These are phyloP conservation scores for Stenichneumon culpator DNA, from an alignment of 2,888 invertebrate species.

Conservation along the genomic window DNA sequence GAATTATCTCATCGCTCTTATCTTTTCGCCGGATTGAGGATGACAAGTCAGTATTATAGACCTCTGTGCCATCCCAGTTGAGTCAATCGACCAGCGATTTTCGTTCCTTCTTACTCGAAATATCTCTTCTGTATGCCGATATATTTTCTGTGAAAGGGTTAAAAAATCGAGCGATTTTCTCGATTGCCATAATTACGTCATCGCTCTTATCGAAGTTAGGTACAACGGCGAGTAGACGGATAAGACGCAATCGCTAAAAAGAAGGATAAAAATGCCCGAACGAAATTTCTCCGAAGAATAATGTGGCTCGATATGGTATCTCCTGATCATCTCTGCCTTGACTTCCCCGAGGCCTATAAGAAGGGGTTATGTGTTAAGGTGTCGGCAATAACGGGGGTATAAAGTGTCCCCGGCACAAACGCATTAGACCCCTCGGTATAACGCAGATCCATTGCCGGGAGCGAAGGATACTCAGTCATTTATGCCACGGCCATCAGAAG, in stretches of 20 bases:
- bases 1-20: too few relatives aligned
- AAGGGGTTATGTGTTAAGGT: slow-evolving; percentile 62
- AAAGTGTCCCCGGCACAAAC: slow-evolving; percentile 17
- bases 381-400: slow-evolving; percentile 51
- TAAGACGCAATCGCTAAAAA: not conserved
- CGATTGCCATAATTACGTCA: too few relatives aligned
- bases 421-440: slow-evolving; percentile 43
- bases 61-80: too few relatives aligned
- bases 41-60: too few relatives aligned
- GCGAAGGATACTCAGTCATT: slow-evolving; percentile 55
- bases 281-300: slow-evolving; percentile 31
- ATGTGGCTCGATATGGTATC: slow-evolving; percentile 19
- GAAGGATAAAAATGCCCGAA: slow-evolving; percentile 21
- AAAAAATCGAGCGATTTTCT: too few relatives aligned
- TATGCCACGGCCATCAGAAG: slow-evolving; percentile 36
- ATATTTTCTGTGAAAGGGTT: too few relatives aligned
- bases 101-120: too few relatives aligned
- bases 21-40: too few relatives aligned
- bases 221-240: not conserved
- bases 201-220: too few relatives aligned
- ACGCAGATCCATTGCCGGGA: slow-evolving; percentile 65
- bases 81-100: too few relatives aligned
- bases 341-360: slow-evolving; percentile 23
- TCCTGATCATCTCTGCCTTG: not conserved
- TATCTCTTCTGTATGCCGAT: too few relatives aligned